Evolutionary conservation across 1,140 invertebrate species (phyloP), one percentile per base, ranked within the genome.

Genomic region (Drosophila malerkotliana): DNA sequence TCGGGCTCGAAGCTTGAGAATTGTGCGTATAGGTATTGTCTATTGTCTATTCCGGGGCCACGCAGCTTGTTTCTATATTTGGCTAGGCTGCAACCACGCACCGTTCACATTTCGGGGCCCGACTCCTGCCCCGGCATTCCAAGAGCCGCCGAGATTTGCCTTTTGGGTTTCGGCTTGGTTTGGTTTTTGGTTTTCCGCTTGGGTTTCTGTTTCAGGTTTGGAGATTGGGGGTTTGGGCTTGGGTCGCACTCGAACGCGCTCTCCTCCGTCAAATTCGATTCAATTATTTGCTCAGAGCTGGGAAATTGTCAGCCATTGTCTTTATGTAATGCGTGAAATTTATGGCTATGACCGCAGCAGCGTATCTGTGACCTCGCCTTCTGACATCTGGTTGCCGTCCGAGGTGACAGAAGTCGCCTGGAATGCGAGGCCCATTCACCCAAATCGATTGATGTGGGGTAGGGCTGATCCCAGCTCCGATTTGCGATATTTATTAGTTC

Each of bases 1-100:
- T 34, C 18, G 53, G 18, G 59, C 24, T 24, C 28, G 15, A 18
- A 15, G 63, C 57, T 62, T 72, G 82, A 66, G 78, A 72, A 85
- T 80, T 78, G 78, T 85, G 82, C 82, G 82, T 85, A 69, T 72
- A 63, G 67, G 60, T 78, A 72, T 78, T 82, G 82, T 82, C 78
- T 87, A 82, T 85, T 87, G 82, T 87, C 78, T 77, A 64, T 55
- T 24, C 49, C 28, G 48, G 72, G 71, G 60, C 61, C 72, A 75
- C 71, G 72, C 72, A 75, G 72, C 54, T 64, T 54, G 71, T 39
- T 73, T 73, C 72, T 74, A 74, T 74, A 74, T 74, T 69, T 69
- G 75, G 79, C 58, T 58, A 67, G 60, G 41, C 54, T 54, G 69
- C 24, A 54, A 81, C 82, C 79, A 85, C 77, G 81, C 81, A 87